Evolutionary conservation across 2,797 vertebrate genomes (phyloP).

Genomic region (Cebuella pygmaea): DNA sequence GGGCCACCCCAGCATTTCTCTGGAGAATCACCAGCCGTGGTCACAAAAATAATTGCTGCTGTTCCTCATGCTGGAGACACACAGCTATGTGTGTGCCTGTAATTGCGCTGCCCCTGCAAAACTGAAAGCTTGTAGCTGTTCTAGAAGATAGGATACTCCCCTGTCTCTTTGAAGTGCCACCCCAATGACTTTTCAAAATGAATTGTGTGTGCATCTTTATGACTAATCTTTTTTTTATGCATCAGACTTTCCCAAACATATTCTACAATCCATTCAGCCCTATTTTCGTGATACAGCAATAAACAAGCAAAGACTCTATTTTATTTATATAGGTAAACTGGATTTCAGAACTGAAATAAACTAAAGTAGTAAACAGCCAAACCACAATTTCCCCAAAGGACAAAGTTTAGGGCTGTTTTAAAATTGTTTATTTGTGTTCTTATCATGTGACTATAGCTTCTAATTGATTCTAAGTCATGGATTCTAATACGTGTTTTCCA

Average conservation of each 20-base stretch:
- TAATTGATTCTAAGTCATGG: not conserved
- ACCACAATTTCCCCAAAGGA: slow-evolving; percentile 26
- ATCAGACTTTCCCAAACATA: not conserved
- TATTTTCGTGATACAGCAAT: not conserved
- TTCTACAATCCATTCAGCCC: not conserved
- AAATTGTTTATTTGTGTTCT: not conserved
- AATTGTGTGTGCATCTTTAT: not conserved
- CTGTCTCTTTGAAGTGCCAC: not conserved
- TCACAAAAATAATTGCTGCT: not conserved
- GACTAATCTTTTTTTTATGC: not conserved
- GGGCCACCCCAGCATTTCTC: not conserved
- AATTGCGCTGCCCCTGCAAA: not conserved
- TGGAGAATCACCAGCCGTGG: not conserved
- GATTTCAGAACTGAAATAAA: slow-evolving; percentile 46
- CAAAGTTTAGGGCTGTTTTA: not conserved
- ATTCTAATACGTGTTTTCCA: not conserved
- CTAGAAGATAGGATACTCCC: not conserved
- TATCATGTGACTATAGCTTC: not conserved
- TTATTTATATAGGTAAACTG: slow-evolving; percentile 19
- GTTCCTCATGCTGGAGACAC: not conserved
- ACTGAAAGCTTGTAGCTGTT: not conserved
- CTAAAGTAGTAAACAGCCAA: not conserved
- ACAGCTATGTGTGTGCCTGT: accelerated
- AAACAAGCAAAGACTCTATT: not conserved
- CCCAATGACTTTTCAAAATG: slow-evolving; percentile 17